Base-by-base conservation (phyloP, 2,113 vertebrate species). In the Muscicapa adusta region DNA sequence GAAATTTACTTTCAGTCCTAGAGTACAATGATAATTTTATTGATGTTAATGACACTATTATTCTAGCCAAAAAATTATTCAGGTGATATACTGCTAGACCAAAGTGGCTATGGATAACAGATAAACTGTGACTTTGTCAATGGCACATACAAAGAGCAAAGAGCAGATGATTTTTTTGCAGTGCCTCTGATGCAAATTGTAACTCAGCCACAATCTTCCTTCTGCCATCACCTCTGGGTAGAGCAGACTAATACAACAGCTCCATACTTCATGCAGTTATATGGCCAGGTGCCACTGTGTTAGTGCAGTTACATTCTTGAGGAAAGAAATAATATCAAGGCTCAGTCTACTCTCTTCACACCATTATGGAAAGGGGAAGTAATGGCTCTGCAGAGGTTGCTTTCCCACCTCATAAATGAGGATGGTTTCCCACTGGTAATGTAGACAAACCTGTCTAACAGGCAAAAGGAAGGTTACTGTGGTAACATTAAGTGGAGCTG, bases 341-440 rank as follows among this genome's bases (percentile, higher is more conserved):
- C 38, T 92, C 85, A 80, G 48, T 9, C 75, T 85, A 33, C 68
- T 88, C 68, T 93, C 82, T 85, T 90, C 72, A 80, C 88, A 86
- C 92, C 61, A 24, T 58, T 80, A 74, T 25, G 73, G 85, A 86
- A 92, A 88, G 38, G 51, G 94, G 85, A 91, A 95, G 63, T 95
- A 96, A 96, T 95, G 83, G 56, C 75, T 95, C 95, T 95, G 58
- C 76, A 90, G 90, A 94, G 88, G 82, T 83, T 96, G 67, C 76
- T 95, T 95, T 96, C 92, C 67, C 92, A 94, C 88, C 88, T 96
- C 88, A 85, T 96, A 95, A 96, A 96, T 56, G 93, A 83, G 47
- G 93, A 88, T 94, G 63, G 68, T 84, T 96, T 95, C 93, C 91
- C 87, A 74, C 48, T 14, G 78, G 90, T 83, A 91, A 62, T 43